phyloP scores from a whole-genome alignment of 2,797 vertebrate species.

The Siniperca scherzeri region DNA sequence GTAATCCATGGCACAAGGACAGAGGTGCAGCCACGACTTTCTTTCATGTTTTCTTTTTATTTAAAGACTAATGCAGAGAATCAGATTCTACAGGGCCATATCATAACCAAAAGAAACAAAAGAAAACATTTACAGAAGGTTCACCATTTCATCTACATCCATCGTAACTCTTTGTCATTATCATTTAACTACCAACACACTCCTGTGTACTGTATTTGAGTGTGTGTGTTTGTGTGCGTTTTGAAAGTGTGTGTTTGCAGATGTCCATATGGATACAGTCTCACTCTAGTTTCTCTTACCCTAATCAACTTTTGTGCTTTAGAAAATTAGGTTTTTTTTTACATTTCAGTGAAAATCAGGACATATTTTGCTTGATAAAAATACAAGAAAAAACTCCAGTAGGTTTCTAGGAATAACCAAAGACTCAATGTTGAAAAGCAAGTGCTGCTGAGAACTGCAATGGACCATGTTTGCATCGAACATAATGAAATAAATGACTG shows the following conservation, averaged over 20 bases:
- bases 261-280: slow-evolving; percentile 60
- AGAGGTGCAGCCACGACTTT: slow-evolving; percentile 56
- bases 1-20: slow-evolving; percentile 46
- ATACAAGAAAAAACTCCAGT: slow-evolving; percentile 81
- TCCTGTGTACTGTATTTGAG: slow-evolving; percentile 66
- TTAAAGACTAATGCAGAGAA: slow-evolving; percentile 88
- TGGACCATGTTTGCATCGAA: slow-evolving; percentile 62
- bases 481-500: slow-evolving; percentile 57
- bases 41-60: slow-evolving; percentile 85
- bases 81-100: slow-evolving; percentile 88
- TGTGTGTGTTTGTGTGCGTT: slow-evolving; percentile 60
- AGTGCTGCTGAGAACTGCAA: slow-evolving; percentile 75
- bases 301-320: slow-evolving; percentile 83
- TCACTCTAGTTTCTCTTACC: slow-evolving; percentile 53
- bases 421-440: slow-evolving; percentile 78
- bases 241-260: slow-evolving; percentile 48
- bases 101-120: slow-evolving; percentile 85
- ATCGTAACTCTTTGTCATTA: slow-evolving; percentile 71
- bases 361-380: slow-evolving; percentile 81
- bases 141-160: slow-evolving; percentile 75
- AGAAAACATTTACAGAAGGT: slow-evolving; percentile 87
- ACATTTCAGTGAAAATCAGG: slow-evolving; percentile 83
- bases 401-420: slow-evolving; percentile 80
- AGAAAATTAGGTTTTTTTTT: slow-evolving; percentile 79
- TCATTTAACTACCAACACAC: slow-evolving; percentile 65